Evolutionary conservation across 1,140 invertebrate species (phyloP).

Genomic region (Bombus ignitus): DNA sequence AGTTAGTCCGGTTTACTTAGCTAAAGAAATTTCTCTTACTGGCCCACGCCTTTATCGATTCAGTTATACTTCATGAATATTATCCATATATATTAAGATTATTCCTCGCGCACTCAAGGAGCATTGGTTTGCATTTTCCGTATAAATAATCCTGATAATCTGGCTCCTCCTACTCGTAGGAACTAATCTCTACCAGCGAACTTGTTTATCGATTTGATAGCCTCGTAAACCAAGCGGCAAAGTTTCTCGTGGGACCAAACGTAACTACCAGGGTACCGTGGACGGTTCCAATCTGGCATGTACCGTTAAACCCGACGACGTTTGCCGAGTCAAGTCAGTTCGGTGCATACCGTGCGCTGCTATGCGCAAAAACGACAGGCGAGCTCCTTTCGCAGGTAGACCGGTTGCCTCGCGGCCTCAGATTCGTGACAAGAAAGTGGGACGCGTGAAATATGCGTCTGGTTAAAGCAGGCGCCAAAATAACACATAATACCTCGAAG

Average conservation of each 20-base stretch:
- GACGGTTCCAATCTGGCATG: constrained; percentile 60
- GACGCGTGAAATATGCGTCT: constrained; percentile 66
- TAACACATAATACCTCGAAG: constrained; percentile 45
- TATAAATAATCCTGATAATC: constrained; percentile 12
- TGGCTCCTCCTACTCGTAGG: neutral
- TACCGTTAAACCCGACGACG: constrained; percentile 67
- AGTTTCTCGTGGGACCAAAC: constrained; percentile 31
- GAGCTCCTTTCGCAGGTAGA: constrained; percentile 59
- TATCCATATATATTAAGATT: neutral
- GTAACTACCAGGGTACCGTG: constrained; percentile 41
- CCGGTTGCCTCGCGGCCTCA: constrained; percentile 35
- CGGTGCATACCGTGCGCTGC: constrained; percentile 43
- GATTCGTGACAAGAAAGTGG: constrained; percentile 66
- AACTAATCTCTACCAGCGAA: constrained; percentile 47
- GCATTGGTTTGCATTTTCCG: constrained; percentile 21
- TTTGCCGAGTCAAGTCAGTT: constrained; percentile 49
- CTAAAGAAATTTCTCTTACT: neutral
- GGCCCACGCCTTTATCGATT: constrained; percentile 4
- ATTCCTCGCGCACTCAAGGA: neutral
- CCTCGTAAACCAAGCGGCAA: constrained; percentile 3
- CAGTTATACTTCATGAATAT: neutral
- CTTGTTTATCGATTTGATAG: constrained; percentile 47
- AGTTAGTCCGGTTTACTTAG: constrained; percentile 50
- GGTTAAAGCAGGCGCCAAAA: constrained; percentile 63
- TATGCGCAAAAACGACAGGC: constrained; percentile 58